phyloP scores from a whole-genome alignment of 2,113 vertebrate species.

The Eleginops maclovinus region DNA sequence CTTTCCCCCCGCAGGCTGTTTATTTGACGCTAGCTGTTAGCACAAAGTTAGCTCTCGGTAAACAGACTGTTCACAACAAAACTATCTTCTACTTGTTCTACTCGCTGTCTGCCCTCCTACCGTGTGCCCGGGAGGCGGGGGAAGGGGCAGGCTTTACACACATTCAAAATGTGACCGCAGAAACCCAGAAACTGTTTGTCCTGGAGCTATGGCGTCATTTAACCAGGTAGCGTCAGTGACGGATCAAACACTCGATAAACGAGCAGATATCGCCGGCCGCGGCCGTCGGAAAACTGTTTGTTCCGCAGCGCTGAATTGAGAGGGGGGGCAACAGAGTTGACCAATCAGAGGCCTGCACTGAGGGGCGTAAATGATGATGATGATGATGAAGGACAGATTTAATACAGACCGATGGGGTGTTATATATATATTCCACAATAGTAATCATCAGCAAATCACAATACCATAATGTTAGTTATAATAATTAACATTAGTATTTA shows the following conservation, averaged over 20 bases:
- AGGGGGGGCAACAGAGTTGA: not conserved
- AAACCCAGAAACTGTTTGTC: not conserved
- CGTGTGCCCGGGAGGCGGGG: conserved; percentile 19
- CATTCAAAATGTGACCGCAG: conserved; percentile 1
- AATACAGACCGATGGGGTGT: not conserved
- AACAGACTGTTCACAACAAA: conserved; percentile 5
- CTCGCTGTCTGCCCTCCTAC: not conserved
- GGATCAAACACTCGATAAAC: not conserved
- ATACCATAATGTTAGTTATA: not conserved
- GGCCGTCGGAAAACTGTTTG: not conserved
- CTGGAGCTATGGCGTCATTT: not conserved
- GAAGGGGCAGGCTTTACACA: not conserved
- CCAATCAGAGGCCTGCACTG: conserved; percentile 71
- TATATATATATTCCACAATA: not conserved
- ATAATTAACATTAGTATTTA: too few relatives aligned
- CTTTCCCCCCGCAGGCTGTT: too few relatives aligned
- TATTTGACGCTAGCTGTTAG: not conserved
- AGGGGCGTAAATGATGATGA: conserved; percentile 62
- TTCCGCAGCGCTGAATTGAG: not conserved
- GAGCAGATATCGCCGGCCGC: not conserved
- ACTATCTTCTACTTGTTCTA: not conserved
- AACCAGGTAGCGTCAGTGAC: fast-evolving
- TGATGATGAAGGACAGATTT: not conserved
- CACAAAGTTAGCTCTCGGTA: not conserved
- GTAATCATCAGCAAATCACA: not conserved